These are phyloP conservation scores for Enteromius treurensis DNA, from an alignment of 2,797 vertebrate genomes.

Conservation along the genomic window DNA sequence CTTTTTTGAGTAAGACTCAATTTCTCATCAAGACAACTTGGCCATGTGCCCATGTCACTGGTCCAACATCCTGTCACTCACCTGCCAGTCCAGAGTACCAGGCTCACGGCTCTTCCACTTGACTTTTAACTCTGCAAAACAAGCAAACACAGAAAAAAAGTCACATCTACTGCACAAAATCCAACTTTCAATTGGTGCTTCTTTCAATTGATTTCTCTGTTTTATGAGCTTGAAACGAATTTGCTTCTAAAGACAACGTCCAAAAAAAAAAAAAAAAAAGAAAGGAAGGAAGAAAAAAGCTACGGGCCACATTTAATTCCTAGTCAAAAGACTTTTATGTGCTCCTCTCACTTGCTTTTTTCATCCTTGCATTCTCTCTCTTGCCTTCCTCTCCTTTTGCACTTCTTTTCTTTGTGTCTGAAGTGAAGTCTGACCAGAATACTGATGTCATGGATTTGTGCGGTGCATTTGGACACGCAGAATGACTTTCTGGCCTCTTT, in stretches of 20 bases:
- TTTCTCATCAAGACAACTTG: conserved; percentile 36
- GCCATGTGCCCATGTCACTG: conserved; percentile 39
- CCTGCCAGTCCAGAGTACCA: conserved; percentile 14
- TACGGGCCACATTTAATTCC: conserved; percentile 50
- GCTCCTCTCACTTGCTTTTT: background rate
- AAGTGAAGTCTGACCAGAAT: conserved; percentile 54
- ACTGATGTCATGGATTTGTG: conserved; percentile 67
- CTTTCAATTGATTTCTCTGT: conserved; percentile 52
- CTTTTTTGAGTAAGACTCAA: background rate
- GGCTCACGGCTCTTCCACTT: conserved; percentile 30
- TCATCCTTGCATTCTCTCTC: conserved; percentile 9
- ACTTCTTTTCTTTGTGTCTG: conserved; percentile 53
- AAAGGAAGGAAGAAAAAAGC: background rate
- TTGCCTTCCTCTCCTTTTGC: background rate
- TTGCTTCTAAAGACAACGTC: conserved; percentile 20
- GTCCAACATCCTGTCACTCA: conserved; percentile 49
- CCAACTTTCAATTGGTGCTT: background rate
- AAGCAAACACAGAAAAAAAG: conserved; percentile 34
- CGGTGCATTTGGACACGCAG: conserved; percentile 59
- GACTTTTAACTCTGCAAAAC: conserved; percentile 35
- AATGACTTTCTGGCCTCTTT: conserved; percentile 67
- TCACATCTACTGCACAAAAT: background rate
- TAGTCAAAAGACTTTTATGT: conserved; percentile 54
- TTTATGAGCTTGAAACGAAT: conserved; percentile 25
- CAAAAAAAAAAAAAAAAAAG: conserved; percentile 38